Evolutionary conservation across 2,888 invertebrate species (phyloP).

Genomic region (Sinodicranocentrus sp.): DNA sequence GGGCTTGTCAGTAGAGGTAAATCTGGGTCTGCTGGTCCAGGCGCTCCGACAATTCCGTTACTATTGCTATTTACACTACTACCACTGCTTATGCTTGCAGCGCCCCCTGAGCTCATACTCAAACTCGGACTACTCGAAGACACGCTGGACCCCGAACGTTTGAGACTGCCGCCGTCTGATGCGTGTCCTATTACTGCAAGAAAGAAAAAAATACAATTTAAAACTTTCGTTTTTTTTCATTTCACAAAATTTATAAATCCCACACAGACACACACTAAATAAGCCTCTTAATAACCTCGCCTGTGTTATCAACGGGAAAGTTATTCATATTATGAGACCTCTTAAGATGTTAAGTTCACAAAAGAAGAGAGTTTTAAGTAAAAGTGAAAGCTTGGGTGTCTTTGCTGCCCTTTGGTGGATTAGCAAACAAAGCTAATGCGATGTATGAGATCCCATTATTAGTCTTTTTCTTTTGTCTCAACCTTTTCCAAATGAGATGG

Average conservation of each 20-base stretch:
- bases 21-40: constrained; percentile 51
- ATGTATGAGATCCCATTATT: not conserved
- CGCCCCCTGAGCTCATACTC: constrained; percentile 6
- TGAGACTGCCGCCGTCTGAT: constrained; percentile 71
- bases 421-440: constrained; percentile 41
- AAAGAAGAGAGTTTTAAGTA: constrained; percentile 12
- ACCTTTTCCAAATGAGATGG: constrained; percentile 18
- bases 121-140: constrained; percentile 15
- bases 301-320: constrained; percentile 16
- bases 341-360: constrained; percentile 30
- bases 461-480: constrained; percentile 21
- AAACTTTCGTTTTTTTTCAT: too few relatives aligned
- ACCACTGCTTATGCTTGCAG: constrained; percentile 39
- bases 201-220: too few relatives aligned
- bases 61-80: constrained; percentile 31
- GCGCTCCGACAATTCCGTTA: not conserved
- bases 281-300: not conserved
- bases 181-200: constrained; percentile 75
- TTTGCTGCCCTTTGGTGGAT: constrained; percentile 41
- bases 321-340: constrained; percentile 25
- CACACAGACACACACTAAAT: not conserved
- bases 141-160: constrained; percentile 23
- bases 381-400: not conserved
- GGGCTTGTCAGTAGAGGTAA: constrained; percentile 52
- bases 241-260: constrained; percentile 20